Conservation (phyloP, 2,888 invertebrate genomes). For the Pegoplata infirma region DNA sequence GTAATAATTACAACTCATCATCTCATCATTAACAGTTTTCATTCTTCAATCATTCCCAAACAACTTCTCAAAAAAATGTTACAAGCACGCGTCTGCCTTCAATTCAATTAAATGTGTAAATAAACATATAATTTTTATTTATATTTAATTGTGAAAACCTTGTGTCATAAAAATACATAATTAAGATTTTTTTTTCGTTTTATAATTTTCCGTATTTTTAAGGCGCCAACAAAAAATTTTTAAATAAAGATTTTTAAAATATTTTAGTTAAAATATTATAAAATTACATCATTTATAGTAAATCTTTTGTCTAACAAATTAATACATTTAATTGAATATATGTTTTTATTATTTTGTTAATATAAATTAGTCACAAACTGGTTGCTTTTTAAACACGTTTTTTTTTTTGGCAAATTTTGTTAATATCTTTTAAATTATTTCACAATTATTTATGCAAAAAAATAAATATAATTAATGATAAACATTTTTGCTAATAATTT, state of each 20-base stretch:
- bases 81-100: constrained; percentile 44
- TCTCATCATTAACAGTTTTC: constrained; percentile 18
- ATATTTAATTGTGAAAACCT: constrained; percentile 11
- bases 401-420: neutral
- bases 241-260: neutral
- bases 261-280: neutral
- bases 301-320: neutral
- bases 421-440: neutral
- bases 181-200: constrained; percentile 7
- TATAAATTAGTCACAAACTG: constrained; percentile 40
- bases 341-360: constrained; percentile 15
- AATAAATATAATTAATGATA: constrained; percentile 6
- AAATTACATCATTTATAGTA: constrained; percentile 11
- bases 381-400: constrained; percentile 2
- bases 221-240: neutral
- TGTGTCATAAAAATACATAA: constrained; percentile 23
- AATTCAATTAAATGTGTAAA: constrained; percentile 30
- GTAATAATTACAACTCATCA: constrained; percentile 25
- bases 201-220: neutral
- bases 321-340: neutral
- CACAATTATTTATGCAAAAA: neutral
- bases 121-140: neutral
- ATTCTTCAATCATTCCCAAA: too few species aligned
- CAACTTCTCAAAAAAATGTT: constrained; percentile 5
- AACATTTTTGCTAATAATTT: constrained; percentile 4